Evolutionary conservation across 2,113 vertebrate species (phyloP).

Genomic region (Corydoras sp.): DNA sequence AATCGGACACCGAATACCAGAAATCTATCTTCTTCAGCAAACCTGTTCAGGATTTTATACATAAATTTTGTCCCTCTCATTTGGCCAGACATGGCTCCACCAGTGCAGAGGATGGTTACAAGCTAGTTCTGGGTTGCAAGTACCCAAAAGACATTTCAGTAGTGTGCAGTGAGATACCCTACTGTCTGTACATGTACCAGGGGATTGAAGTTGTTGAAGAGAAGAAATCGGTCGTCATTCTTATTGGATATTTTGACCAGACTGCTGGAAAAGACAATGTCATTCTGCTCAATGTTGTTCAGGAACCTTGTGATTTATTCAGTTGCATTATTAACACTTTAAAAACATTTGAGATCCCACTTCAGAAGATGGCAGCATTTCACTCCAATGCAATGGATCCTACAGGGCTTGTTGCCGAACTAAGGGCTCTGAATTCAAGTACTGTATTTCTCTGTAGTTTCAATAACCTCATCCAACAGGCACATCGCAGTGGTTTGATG

Average conservation of each 20-base stretch:
- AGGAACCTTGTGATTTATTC: conserved; percentile 21
- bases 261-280: conserved; percentile 38
- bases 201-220: conserved; percentile 42
- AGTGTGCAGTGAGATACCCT: conserved; percentile 44
- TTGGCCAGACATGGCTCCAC: background rate
- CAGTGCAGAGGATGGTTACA: conserved; percentile 2
- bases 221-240: conserved; percentile 35
- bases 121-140: conserved; percentile 24
- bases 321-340: conserved; percentile 41
- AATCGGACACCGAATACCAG: background rate
- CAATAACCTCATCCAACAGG: conserved; percentile 41
- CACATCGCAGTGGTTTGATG: conserved; percentile 47
- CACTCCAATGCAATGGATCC: conserved; percentile 47
- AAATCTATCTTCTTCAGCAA: background rate
- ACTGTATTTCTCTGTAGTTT: conserved; percentile 54
- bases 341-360: conserved; percentile 29
- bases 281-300: conserved; percentile 47
- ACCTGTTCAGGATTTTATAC: conserved; percentile 34
- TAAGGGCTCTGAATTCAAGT: conserved; percentile 42
- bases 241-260: conserved; percentile 58
- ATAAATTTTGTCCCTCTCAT: conserved; percentile 22
- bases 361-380: conserved; percentile 51
- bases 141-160: conserved; percentile 31
- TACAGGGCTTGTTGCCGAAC: conserved; percentile 14
- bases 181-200: conserved; percentile 58